Evolutionary conservation across 2,888 invertebrate genomes (phyloP), one percentile per base, ranked within the genome.

Genomic region (Amphipoea oculea): DNA sequence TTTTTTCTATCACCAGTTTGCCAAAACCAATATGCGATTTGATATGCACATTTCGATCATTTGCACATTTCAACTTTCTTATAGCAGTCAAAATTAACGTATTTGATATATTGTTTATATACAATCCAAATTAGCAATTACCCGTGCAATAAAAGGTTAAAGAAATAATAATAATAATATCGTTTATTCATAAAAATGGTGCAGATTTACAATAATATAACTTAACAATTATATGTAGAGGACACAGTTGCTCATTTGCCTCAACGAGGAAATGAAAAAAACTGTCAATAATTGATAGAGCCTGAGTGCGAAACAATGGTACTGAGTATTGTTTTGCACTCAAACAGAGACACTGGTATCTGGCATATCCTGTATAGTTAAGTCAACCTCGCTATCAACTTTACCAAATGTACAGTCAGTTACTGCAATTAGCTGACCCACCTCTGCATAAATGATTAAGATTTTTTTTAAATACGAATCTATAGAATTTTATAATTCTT

Each of bases 1-100:
- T 91, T 94, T 94, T 94, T 94, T 91, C 73, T 63, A 82, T 86
- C 81, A 67, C n/a, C 51, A 83, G 87, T 91, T 92, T 89, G 87
- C 86, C 81, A 83, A 91, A 89, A 91, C 87, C 91, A 81, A 83
- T 85, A 89, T 84, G 82, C 85, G 79, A 88, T 91, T 90, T 80
- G 83, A 85, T 88, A 87, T 86, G 87, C 87, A 89, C 89, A 87
- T 88, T 90, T 82, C 54, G 40, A 86, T 78, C 77, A 79, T 81
- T 82, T 78, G 69, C 81, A 87, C 78, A 68, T 88, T 82, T 86
- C 62, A 51, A 76, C 23, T 36, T 48, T n/a, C 29, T 42, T 4
- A 29, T 45, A 54, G 4, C 6, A 42, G 11, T 42, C 0, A 36
- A 79, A 29, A 17, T 36, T 63, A n/a, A 36, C 2, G 11, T 57